Evolutionary conservation across 2,797 vertebrate genomes (phyloP).

Genomic region (Helarctos malayanus): DNA sequence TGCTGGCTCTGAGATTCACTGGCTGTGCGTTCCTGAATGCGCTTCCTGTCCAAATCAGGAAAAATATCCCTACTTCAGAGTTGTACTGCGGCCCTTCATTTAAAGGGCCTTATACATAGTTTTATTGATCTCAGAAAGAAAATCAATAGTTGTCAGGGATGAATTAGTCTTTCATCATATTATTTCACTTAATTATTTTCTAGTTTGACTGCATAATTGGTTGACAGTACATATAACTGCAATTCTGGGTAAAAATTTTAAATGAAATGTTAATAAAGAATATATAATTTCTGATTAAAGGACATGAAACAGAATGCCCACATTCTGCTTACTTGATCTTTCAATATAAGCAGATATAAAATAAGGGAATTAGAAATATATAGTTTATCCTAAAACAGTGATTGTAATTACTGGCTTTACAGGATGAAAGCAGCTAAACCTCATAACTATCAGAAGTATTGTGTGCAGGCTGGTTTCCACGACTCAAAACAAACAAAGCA

Average conservation of each 20-base stretch:
- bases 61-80: not conserved
- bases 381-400: constrained; percentile 46
- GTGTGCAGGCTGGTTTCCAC: not conserved
- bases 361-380: constrained; percentile 54
- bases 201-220: not conserved
- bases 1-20: not conserved
- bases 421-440: constrained; percentile 50
- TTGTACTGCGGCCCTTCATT: not conserved
- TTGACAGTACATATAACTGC: not conserved
- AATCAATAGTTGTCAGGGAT: not conserved
- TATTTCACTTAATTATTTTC: constrained; percentile 32
- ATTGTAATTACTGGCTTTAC: constrained; percentile 54
- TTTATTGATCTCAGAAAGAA: not conserved
- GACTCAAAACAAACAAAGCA: constrained; percentile 41
- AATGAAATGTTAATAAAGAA: constrained; percentile 7
- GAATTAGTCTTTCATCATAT: constrained; percentile 22
- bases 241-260: constrained; percentile 42
- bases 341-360: constrained; percentile 54
- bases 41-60: not conserved
- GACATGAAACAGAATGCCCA: constrained; percentile 35
- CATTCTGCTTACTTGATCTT: constrained; percentile 51
- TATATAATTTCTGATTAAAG: constrained; percentile 50
- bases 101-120: not conserved
- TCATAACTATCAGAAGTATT: constrained; percentile 30
- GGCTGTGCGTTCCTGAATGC: not conserved